Conservation (phyloP, 2,888 invertebrate species). For the Timandra comae region DNA sequence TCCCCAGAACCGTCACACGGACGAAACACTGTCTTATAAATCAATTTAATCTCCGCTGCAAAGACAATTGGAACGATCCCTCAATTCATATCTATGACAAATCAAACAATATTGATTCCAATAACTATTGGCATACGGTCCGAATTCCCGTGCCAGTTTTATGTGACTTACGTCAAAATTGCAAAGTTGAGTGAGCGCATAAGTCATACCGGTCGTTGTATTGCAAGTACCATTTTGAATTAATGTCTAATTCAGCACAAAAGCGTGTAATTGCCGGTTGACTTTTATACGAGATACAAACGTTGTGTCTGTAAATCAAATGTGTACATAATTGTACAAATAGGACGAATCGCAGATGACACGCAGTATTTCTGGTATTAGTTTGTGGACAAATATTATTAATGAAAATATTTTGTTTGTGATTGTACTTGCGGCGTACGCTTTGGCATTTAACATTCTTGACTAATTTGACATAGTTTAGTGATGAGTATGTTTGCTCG, state of each 20-base stretch:
- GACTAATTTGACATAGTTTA: too few species aligned
- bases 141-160: constrained; percentile 12
- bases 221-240: constrained; percentile 36
- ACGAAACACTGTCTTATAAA: constrained; percentile 59
- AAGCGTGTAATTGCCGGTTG: constrained; percentile 59
- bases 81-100: constrained; percentile 16
- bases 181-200: constrained; percentile 40
- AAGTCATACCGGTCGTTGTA: constrained; percentile 50
- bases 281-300: constrained; percentile 44
- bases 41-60: constrained; percentile 62
- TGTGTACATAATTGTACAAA: constrained; percentile 43
- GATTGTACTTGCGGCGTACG: too few species aligned
- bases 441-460: background rate
- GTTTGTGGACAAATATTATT: constrained; percentile 7
- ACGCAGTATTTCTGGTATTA: constrained; percentile 3
- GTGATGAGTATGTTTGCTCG: too few species aligned
- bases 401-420: constrained; percentile 3
- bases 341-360: constrained; percentile 26
- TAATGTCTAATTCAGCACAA: constrained; percentile 56
- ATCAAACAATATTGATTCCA: constrained; percentile 11
- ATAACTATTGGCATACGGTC: constrained; percentile 12
- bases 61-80: constrained; percentile 58
- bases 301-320: constrained; percentile 52
- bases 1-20: constrained; percentile 55
- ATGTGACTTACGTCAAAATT: constrained; percentile 24